phyloP scores from a whole-genome alignment of 2,888 invertebrate species.

The Cantharis flavilabris region DNA sequence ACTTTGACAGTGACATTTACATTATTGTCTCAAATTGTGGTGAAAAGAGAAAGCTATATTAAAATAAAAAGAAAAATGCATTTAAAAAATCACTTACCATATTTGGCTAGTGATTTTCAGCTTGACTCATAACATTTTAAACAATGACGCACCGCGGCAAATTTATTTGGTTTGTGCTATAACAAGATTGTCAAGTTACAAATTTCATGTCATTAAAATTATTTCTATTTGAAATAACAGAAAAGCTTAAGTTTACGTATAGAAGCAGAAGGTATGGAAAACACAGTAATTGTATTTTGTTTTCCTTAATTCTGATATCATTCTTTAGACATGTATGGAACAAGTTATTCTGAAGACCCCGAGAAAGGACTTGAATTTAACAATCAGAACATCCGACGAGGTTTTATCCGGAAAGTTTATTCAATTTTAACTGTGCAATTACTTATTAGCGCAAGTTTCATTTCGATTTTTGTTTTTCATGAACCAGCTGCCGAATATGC shows the following conservation, averaged over 20 bases:
- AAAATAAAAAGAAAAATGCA: no score
- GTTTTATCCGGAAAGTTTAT: slow-evolving; percentile 82
- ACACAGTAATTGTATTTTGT: neutral
- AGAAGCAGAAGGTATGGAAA: neutral
- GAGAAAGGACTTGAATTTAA: slow-evolving; percentile 72
- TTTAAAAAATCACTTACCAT: no score
- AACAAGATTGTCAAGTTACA: neutral
- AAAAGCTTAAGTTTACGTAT: no score
- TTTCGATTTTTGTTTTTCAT: slow-evolving; percentile 76
- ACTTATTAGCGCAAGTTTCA: slow-evolving; percentile 75
- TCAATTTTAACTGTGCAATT: slow-evolving; percentile 84
- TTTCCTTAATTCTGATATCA: neutral
- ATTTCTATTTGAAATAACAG: neutral
- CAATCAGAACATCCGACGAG: slow-evolving; percentile 71
- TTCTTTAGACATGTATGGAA: slow-evolving; percentile 45
- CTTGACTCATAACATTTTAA: no score
- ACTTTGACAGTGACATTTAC: no score
- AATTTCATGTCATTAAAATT: neutral
- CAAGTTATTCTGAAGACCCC: slow-evolving; percentile 56
- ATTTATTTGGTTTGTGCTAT: no score
- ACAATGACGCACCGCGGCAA: no score
- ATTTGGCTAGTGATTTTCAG: no score
- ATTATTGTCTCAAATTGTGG: no score
- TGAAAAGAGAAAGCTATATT: no score
- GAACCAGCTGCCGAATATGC: slow-evolving; percentile 66